A percentile compares a stretch with the other conserved stretches of the same genome.
Evolutionary conservation across 2,113 vertebrate genomes (phyloP).

Genomic region (Zosterops pallidus): DNA sequence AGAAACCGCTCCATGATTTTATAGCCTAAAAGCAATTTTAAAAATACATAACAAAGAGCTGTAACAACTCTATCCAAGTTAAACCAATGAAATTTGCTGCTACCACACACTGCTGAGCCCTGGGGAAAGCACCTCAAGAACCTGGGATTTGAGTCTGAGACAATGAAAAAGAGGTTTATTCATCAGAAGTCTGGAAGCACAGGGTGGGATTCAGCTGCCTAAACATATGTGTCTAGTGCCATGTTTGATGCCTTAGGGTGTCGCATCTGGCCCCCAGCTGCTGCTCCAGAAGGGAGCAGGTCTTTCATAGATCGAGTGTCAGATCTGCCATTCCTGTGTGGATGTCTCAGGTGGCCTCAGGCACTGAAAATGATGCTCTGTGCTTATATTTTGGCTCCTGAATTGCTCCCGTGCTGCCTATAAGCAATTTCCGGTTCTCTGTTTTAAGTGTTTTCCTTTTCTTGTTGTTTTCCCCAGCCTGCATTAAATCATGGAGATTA

Average conservation of each 20-base stretch:
- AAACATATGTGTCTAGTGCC: slow-evolving; percentile 28
- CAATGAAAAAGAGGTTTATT: slow-evolving; percentile 36
- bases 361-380: neutral
- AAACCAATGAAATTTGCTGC: slow-evolving; percentile 46
- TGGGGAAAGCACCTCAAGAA: slow-evolving; percentile 57
- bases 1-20: slow-evolving; percentile 38
- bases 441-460: neutral
- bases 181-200: slow-evolving; percentile 42
- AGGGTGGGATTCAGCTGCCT: slow-evolving; percentile 61
- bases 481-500: neutral
- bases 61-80: slow-evolving; percentile 56
- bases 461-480: neutral
- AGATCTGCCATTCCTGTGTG: neutral
- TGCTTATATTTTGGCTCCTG: slow-evolving; percentile 23
- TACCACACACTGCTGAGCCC: slow-evolving; percentile 34
- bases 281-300: slow-evolving; percentile 20
- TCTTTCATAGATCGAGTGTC: slow-evolving; percentile 33
- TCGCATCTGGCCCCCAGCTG: slow-evolving; percentile 35
- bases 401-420: neutral
- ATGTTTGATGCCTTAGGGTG: slow-evolving; percentile 31
- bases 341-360: slow-evolving; percentile 15
- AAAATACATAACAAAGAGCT: slow-evolving; percentile 54
- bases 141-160: slow-evolving; percentile 35
- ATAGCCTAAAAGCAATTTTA: slow-evolving; percentile 55
- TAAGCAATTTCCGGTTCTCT: neutral